phyloP scores from a whole-genome alignment of 1,140 invertebrate species.

The Drosophila lini region DNA sequence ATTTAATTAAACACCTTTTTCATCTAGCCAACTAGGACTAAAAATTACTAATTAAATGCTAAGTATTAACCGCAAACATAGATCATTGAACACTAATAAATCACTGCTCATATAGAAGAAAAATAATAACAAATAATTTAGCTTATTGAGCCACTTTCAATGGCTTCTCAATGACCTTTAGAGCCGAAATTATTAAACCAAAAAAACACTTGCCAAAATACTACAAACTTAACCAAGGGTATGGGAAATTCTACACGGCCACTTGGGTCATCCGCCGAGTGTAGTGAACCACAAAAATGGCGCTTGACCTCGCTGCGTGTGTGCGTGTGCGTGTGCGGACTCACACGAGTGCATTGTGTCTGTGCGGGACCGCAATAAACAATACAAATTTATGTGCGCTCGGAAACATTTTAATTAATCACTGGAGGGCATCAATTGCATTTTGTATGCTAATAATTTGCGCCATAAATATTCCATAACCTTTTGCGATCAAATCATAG shows the following conservation, averaged over 20 bases:
- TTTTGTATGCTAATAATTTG: conserved; percentile 81
- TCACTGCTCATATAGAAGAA: background rate
- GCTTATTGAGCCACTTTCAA: background rate
- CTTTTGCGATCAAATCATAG: conserved; percentile 26
- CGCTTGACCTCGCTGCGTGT: conserved; percentile 41
- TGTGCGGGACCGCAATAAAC: conserved; percentile 62
- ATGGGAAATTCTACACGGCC: background rate
- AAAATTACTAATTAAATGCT: background rate
- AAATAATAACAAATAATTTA: background rate
- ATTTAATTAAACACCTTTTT: background rate
- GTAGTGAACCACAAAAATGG: conserved; percentile 55
- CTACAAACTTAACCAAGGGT: background rate
- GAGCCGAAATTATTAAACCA: conserved; percentile 25
- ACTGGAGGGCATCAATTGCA: conserved; percentile 81
- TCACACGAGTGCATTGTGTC: conserved; percentile 25
- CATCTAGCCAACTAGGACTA: background rate
- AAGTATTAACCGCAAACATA: background rate
- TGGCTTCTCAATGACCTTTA: background rate
- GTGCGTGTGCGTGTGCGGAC: conserved; percentile 5
- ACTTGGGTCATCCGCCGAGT: conserved; percentile 23
- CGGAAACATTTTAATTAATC: conserved; percentile 81
- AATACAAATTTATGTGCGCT: conserved; percentile 78
- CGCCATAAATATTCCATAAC: conserved; percentile 73
- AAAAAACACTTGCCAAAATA: conserved; percentile 4
- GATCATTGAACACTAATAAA: background rate